phyloP scores from a whole-genome alignment of 2,888 invertebrate genomes.

The Megaustenia siamemsis region DNA sequence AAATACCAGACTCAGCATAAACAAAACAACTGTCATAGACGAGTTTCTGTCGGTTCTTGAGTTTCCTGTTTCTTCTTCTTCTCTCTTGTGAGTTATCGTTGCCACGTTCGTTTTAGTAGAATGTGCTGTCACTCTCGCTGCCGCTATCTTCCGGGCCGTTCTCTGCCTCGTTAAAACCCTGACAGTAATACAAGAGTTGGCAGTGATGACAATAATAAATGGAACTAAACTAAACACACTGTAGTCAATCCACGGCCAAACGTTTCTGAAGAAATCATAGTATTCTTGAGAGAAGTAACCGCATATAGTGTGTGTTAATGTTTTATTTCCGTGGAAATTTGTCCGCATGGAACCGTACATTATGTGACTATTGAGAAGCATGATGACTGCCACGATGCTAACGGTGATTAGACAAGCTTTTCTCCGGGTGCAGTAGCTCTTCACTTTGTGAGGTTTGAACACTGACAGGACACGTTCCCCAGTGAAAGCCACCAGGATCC shows the following conservation, averaged over 20 bases:
- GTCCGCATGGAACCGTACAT: constrained; percentile 61
- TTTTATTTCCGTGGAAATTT: not conserved
- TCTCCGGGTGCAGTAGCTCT: constrained; percentile 60
- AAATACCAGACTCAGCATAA: constrained; percentile 68
- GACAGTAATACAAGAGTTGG: constrained; percentile 67
- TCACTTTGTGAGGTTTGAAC: constrained; percentile 68
- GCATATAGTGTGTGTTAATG: constrained; percentile 50
- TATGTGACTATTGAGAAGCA: constrained; percentile 65
- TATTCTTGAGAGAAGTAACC: constrained; percentile 55
- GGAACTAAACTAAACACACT: constrained; percentile 69
- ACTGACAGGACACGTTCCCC: constrained; percentile 70
- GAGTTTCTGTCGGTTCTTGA: constrained; percentile 55
- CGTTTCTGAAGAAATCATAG: constrained; percentile 54
- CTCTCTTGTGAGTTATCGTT: not conserved
- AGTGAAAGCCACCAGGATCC: constrained; percentile 74
- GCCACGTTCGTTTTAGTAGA: too few relatives aligned
- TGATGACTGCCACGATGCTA: constrained; percentile 56
- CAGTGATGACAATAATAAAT: constrained; percentile 65
- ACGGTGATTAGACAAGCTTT: constrained; percentile 57
- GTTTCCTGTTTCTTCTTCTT: not conserved
- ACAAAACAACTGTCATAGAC: constrained; percentile 68
- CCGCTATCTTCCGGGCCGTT: constrained; percentile 23
- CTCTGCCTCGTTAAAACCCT: constrained; percentile 28
- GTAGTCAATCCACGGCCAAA: constrained; percentile 75
- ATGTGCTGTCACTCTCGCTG: not conserved